Conservation (phyloP, 2,113 vertebrate genomes). For the Struthidea cinerea region DNA sequence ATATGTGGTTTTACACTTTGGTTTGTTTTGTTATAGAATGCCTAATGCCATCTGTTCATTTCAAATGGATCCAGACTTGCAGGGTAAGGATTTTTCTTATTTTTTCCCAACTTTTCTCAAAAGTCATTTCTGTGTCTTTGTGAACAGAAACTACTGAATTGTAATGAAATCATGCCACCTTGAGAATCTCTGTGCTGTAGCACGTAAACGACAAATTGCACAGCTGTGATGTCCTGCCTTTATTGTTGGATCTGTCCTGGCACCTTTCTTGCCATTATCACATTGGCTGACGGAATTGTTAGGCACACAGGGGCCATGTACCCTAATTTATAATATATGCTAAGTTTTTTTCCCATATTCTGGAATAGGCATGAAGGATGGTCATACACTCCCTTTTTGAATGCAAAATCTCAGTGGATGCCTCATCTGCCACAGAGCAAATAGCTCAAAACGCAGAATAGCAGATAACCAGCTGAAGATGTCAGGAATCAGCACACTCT, state of each 20-base stretch:
- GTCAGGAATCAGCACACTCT: not conserved
- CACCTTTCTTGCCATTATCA: not conserved
- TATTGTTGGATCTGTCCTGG: not conserved
- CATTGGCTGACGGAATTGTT: not conserved
- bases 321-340: not conserved
- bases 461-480: not conserved
- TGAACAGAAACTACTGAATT: not conserved
- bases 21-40: constrained; percentile 22
- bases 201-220: not conserved
- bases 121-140: not conserved
- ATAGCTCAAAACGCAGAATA: not conserved
- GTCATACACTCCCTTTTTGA: not conserved
- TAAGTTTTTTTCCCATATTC: not conserved
- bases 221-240: not conserved
- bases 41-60: not conserved
- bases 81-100: constrained; percentile 44
- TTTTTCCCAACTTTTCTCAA: not conserved
- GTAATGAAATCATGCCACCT: not conserved
- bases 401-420: not conserved
- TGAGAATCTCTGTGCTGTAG: not conserved
- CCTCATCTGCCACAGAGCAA: not conserved
- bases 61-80: constrained; percentile 58
- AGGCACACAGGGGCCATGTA: not conserved
- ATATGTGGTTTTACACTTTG: not conserved
- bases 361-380: not conserved